Evolutionary conservation across 2,797 vertebrate species (phyloP), one percentile per base, ranked within the genome.

Genomic region (Austrolebias charrua): DNA sequence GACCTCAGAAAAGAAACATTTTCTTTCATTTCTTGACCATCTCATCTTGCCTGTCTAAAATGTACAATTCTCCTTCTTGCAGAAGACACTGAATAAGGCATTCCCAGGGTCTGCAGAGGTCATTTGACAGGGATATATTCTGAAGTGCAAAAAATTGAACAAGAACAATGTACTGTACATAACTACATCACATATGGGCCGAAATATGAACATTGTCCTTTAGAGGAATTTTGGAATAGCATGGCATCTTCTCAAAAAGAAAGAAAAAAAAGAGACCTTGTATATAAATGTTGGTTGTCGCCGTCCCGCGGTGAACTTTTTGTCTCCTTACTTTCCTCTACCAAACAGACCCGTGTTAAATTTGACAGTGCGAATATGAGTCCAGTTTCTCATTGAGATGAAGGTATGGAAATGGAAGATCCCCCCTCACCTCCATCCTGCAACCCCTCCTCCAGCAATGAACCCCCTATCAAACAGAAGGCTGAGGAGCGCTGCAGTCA

Each of bases 171-270:
- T 84, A 87, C 89, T 93, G 85, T 93, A 93, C 91, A 93, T 92
- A 92, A 90, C 75, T 80, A 90, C 84, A 89, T 86, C 82, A 83
- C 84, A 89, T 60, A 19, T 81, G 84, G 84, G 82, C 76, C 83
- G 85, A 91, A 89, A 88, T 87, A 88, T 82, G 78, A 90, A 89
- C 89, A 91, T 84, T 86, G 86, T 91, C 88, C 86, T 83, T 87
- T 83, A 50, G 76, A 86, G 76, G 76, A 91, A 90, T 90, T 83
- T 91, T 45, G 61, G 82, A 75, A 88, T 75, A 89, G 87, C 89
- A 88, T 94, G 92, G 92, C 93, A 92, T 93, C 92, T 90, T 91
- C 86, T 90, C 78, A 76, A 73, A 81, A 80, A 78, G 65, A 72
- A 80, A 83, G 58, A 79, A 78, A 75, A 73, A 46, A 33, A 5